Base-by-base conservation (phyloP, 2,888 invertebrate genomes). In the Oxystoma pomonae region DNA sequence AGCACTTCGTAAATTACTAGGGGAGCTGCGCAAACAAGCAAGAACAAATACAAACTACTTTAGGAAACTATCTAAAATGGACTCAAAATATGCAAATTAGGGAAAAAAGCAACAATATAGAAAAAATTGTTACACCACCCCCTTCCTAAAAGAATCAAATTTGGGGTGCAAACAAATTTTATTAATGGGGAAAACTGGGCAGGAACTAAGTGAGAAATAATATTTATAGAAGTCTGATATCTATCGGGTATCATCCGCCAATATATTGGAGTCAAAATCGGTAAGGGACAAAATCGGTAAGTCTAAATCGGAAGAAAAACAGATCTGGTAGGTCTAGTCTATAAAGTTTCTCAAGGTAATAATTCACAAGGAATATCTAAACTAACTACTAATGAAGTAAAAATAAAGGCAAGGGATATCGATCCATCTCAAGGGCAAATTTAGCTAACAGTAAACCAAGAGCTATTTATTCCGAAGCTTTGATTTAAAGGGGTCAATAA, bases 201-300 rank as follows among this genome's bases (percentile, higher is more conserved):
- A 12, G 7, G 12, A 57, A 7, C 0, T 57, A 9, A 12, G 3
- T 49, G 16, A 35, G 12, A 12, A 35, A 35, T 7, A 35, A 7
- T 35, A 35, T 35, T 2, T 58, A 59, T 59, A 51, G 3, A 22
- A 19, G 49, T 50, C 0, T 16, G 55, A 52, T 55, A 60, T 21
- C 60, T 60, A 0, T 35, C 55, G 60, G 20, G 55, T 60, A 60
- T 22, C 60, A 60, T n/a, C 51, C 35, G 60, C 60, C 60, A 20
- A 55, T 20, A 18, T 53, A 20, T 55, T 53, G 0, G 1, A 19
- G 19, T 1, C 35, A 35, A 12, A 35, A 7, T 35, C 3, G 35
- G 35, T 35, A 35, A 60, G 55, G 55, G 60, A 60, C 21, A 21
- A 18, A 55, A 16, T 55, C 9, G 21, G 55, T 20, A 16, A 53